Evolutionary conservation across 1,140 invertebrate genomes (phyloP).

Genomic region (Lethrus apterus): DNA sequence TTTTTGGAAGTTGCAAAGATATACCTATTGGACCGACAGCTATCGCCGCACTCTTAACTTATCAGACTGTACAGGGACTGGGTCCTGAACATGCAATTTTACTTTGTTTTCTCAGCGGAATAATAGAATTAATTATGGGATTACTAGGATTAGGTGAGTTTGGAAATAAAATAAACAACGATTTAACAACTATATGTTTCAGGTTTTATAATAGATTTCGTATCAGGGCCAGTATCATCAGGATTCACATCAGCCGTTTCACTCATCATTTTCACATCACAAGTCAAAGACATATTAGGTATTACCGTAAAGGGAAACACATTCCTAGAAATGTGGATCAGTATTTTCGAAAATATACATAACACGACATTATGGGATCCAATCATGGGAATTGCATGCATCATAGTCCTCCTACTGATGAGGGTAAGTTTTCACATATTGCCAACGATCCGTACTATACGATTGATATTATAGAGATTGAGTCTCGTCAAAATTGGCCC

Average conservation of each 20-base stretch:
- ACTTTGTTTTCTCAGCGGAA: slow-evolving; percentile 69
- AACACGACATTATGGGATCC: slow-evolving; percentile 58
- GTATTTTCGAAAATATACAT: slow-evolving; percentile 54
- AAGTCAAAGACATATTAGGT: slow-evolving; percentile 77
- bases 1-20: slow-evolving; percentile 86
- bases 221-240: slow-evolving; percentile 85
- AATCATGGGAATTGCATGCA: slow-evolving; percentile 62
- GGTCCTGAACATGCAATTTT: slow-evolving; percentile 71
- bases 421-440: slow-evolving; percentile 52
- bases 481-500: slow-evolving; percentile 15
- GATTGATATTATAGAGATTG: slow-evolving; percentile 3
- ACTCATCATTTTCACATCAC: slow-evolving; percentile 81
- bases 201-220: slow-evolving; percentile 91
- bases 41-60: slow-evolving; percentile 74
- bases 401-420: slow-evolving; percentile 60
- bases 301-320: slow-evolving; percentile 66
- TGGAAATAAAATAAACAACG: background rate
- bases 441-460: too few relatives aligned
- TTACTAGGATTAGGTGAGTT: slow-evolving; percentile 72
- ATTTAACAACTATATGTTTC: slow-evolving; percentile 24
- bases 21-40: slow-evolving; percentile 83
- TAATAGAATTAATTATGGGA: slow-evolving; percentile 79
- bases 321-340: slow-evolving; percentile 66
- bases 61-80: slow-evolving; percentile 58
- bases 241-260: slow-evolving; percentile 91